A percentile compares a stretch with the other conserved stretches of the same genome.
These are phyloP conservation scores for Thera obeliscata DNA, from an alignment of 2,888 invertebrate genomes.

Conservation along the genomic window DNA sequence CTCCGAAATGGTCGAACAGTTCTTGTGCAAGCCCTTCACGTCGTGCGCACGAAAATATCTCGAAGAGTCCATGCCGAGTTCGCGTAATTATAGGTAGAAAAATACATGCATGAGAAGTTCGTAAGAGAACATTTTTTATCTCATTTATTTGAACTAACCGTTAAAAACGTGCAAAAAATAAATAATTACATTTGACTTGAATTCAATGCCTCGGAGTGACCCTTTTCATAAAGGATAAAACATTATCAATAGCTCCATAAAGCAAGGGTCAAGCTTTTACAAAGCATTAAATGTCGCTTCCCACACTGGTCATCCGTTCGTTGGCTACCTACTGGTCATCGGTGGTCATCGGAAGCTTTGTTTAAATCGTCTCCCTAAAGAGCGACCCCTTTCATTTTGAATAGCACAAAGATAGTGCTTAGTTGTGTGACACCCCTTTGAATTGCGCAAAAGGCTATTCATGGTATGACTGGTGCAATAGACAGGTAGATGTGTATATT, in stretches of 20 bases:
- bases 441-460: constrained; percentile 65
- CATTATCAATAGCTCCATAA: constrained; percentile 63
- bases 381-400: constrained; percentile 68
- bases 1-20: constrained; percentile 80
- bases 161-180: constrained; percentile 72
- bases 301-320: constrained; percentile 77
- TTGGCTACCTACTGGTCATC: constrained; percentile 72
- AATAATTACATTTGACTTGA: constrained; percentile 58
- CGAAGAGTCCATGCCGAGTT: constrained; percentile 72
- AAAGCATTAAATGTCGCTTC: constrained; percentile 68
- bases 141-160: constrained; percentile 66
- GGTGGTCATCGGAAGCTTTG: constrained; percentile 77
- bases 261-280: constrained; percentile 72
- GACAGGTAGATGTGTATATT: constrained; percentile 35
- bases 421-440: constrained; percentile 68
- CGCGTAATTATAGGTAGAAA: constrained; percentile 80
- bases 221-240: constrained; percentile 65
- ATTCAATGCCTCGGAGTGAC: constrained; percentile 61
- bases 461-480: constrained; percentile 41
- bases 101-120: constrained; percentile 77
- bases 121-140: constrained; percentile 62
- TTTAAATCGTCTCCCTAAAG: constrained; percentile 69
- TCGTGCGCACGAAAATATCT: constrained; percentile 82
- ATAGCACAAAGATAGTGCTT: constrained; percentile 67
- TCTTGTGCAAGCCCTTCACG: constrained; percentile 80